Evolutionary conservation across 1,140 invertebrate genomes (phyloP).

Genomic region (Lepidostoma basale): DNA sequence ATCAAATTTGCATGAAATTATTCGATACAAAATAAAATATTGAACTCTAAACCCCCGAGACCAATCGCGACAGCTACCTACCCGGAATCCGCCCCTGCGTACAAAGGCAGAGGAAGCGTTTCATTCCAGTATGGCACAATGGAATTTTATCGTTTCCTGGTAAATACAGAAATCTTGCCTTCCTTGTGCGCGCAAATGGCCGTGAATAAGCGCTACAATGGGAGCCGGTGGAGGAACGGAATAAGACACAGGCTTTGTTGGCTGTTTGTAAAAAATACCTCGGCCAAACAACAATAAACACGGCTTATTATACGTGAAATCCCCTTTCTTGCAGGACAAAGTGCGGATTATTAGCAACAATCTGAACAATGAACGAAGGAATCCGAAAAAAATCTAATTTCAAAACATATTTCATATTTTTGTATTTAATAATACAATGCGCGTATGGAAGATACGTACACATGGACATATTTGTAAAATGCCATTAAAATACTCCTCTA

Average conservation of each 20-base stretch:
- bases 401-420: conserved; percentile 16
- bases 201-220: conserved; percentile 22
- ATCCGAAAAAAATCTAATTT: conserved; percentile 16
- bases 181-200: conserved; percentile 17
- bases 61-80: not conserved
- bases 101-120: conserved; percentile 19
- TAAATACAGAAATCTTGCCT: conserved; percentile 40
- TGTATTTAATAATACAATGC: no score
- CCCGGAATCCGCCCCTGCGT: conserved; percentile 4
- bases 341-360: conserved; percentile 26
- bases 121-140: conserved; percentile 29
- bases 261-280: conserved; percentile 26
- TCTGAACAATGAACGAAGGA: conserved; percentile 9
- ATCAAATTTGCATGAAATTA: no score
- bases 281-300: conserved; percentile 40
- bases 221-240: conserved; percentile 4
- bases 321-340: conserved; percentile 16
- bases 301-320: conserved; percentile 31
- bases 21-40: no score
- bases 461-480: no score
- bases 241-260: conserved; percentile 38
- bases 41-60: no score
- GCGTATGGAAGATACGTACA: no score
- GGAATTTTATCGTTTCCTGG: conserved; percentile 42
- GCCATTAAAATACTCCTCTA: no score